Base-by-base conservation (phyloP, 2,888 invertebrate species). In the Phrixothrix hirtus region DNA sequence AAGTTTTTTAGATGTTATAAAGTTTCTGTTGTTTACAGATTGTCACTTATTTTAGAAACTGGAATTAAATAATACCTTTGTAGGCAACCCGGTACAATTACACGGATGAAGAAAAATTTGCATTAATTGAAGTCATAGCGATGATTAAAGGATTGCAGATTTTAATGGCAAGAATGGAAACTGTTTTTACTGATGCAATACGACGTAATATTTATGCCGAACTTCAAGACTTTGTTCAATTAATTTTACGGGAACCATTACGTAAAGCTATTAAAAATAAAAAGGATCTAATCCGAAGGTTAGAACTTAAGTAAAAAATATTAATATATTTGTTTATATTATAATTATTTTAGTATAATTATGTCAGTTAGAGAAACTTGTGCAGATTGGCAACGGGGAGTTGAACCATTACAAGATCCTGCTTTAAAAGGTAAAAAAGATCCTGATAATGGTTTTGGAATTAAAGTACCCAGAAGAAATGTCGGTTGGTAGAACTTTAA, bases 131-230 rank as follows among this genome's bases (percentile, higher is more conserved):
- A 78, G 94, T 97, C 11, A 96, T 99, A 63, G 96, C 97, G 0
- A 98, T 98, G 96, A 96, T 99, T 65, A 99, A 99, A 76, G 97
- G 97, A 0, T 81, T 99, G 2, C 98, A 99, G 75, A 93, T 94
- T 14, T 79, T 97, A 42, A 94, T 99, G 92, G 91, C 95, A 1
- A 82, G 95, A 29, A 97, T 98, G 88, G 98, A 99, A 79, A 92
- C 95, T 0, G 95, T 96, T n/a, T 88, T 95, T 65, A 89, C 90
- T 46, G 92, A 92, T 72, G 92, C 93, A 1, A 93, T 95, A 57
- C 80, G 92, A 15, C 81, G 95, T 31, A 91, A 93, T 71, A 93
- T 99, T 61, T 98, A 98, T 75, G 89, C 95, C 0, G 96, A 98
- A 71, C 78, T 99, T 44, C 99, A 99, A 78, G 94, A 95, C 75